phyloP scores from a whole-genome alignment of 2,113 vertebrate species.

The Trogon melanurus region DNA sequence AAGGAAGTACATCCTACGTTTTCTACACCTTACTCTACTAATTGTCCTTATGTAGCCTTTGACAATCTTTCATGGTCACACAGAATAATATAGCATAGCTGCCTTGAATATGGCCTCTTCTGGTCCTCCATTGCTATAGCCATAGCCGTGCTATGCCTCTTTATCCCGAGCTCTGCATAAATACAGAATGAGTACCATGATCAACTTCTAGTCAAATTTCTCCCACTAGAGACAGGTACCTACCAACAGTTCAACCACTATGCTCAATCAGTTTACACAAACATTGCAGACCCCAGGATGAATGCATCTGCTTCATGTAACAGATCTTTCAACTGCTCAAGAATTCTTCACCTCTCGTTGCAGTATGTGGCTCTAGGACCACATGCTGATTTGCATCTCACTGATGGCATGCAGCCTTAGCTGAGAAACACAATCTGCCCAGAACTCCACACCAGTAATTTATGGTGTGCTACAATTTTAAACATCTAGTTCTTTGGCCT shows the following conservation, averaged over 20 bases:
- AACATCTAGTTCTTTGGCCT: neutral
- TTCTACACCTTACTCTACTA: neutral
- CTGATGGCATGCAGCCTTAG: neutral
- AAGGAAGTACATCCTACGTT: neutral
- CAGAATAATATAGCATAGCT: neutral
- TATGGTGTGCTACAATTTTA: neutral
- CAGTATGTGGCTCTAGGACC: neutral
- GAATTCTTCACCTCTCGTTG: neutral
- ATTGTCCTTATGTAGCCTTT: neutral
- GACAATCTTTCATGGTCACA: neutral
- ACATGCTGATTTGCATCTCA: neutral
- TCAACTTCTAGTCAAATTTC: neutral
- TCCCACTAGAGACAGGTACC: neutral
- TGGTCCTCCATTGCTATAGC: neutral
- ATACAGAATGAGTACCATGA: fast-evolving
- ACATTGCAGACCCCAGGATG: neutral
- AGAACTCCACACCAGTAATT: neutral
- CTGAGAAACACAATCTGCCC: neutral
- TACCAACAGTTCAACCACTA: neutral
- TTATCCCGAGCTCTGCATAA: neutral
- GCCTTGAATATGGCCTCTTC: neutral
- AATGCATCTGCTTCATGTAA: neutral
- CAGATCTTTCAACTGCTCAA: neutral
- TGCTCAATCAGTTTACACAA: fast-evolving
- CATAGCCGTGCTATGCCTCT: neutral